Evolutionary conservation across 92 coral and sea anemone species (phyloP), one percentile per base, ranked within the genome.

Genomic region (Micromussa lordhowensis): DNA sequence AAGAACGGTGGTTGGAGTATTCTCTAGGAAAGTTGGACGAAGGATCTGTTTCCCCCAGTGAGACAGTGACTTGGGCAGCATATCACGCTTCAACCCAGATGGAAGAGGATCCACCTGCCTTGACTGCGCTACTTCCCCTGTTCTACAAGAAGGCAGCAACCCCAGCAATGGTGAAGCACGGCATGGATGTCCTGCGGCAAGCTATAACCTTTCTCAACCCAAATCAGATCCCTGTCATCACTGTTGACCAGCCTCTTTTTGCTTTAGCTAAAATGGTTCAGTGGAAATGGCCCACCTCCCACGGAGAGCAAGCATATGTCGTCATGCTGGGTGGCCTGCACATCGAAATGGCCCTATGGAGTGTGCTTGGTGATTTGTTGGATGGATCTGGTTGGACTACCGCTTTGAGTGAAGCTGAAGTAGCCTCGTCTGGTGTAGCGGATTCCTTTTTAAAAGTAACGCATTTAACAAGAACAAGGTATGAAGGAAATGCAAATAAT

Each of bases 291-390:
- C 93, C 95, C 0, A 28, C 68, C 82, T 26, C 82, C 36, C 93
- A 89, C 68, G 94, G 96, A 44, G 94, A 90, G 86, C 92, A 93
- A 63, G n/a, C n/a, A n/a, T n/a, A n/a, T n/a, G n/a, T n/a, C n/a
- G n/a, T n/a, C n/a, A n/a, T n/a, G n/a, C n/a, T n/a, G n/a, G n/a
- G n/a, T n/a, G n/a, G n/a, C n/a, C n/a, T n/a, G n/a, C n/a, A n/a
- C n/a, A n/a, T n/a, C n/a, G n/a, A n/a, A n/a, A n/a, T n/a, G n/a
- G n/a, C n/a, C n/a, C n/a, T n/a, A n/a, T n/a, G n/a, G n/a, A 81
- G 72, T 66, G 90, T 84, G 66, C 58, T 88, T 81, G 96, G 96
- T 3, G 94, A 94, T 78, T 89, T 91, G 84, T 90, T 94, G 40
- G 92, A 94, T 48, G 90, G 93, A 59, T 82, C 92, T 17, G 96